These are phyloP conservation scores for Frieseomelitta varia DNA, from an alignment of 1,140 invertebrate genomes.

Conservation along the genomic window DNA sequence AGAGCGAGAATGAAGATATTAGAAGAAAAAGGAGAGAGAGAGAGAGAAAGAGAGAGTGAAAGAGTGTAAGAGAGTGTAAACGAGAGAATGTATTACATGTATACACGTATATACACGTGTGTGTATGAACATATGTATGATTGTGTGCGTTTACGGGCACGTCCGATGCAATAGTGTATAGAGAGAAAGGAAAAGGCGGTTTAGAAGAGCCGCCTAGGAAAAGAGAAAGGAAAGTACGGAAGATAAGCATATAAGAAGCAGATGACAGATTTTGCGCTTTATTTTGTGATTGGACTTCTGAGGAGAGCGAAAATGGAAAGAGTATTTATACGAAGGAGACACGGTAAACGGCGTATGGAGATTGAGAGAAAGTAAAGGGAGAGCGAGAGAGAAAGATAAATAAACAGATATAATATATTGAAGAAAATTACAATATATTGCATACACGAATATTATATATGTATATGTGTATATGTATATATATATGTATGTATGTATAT, in stretches of 20 bases:
- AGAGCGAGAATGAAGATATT: slow-evolving; percentile 8
- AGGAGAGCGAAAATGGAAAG: background rate
- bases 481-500: background rate
- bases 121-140: background rate
- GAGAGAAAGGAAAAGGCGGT: background rate
- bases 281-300: slow-evolving; percentile 25
- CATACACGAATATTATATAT: slow-evolving; percentile 20
- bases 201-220: background rate
- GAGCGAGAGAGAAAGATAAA: background rate
- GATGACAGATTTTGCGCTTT: slow-evolving; percentile 22
- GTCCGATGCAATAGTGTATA: background rate
- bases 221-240: slow-evolving; percentile 17
- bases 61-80: background rate
- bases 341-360: background rate
- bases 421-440: slow-evolving; percentile 29
- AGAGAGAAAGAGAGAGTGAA: background rate
- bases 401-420: slow-evolving; percentile 30
- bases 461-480: background rate
- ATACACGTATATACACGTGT: slow-evolving; percentile 6
- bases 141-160: slow-evolving; percentile 12
- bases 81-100: background rate
- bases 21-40: slow-evolving; percentile 46
- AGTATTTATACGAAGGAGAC: background rate
- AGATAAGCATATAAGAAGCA: slow-evolving; percentile 16
- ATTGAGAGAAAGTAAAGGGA: background rate